Base-by-base conservation (phyloP, 1,140 invertebrate genomes). In the Plodia interpunctella region DNA sequence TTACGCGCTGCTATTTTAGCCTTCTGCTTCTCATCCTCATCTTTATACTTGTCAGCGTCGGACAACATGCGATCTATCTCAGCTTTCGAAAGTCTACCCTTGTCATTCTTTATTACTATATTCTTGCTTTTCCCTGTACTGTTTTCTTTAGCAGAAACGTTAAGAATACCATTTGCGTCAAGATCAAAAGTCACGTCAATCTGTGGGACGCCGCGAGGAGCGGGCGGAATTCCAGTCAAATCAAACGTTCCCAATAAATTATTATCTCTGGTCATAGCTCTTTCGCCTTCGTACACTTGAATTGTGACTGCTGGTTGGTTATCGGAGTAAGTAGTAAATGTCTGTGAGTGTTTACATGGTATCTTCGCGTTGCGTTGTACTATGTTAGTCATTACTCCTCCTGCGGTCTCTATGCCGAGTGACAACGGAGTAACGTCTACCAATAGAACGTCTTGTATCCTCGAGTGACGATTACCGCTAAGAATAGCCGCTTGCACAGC, bases 21-120 rank as follows among this genome's bases (percentile, higher is more conserved):
- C 60, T 90, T 90, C 67, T 94, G 93, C 35, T 90, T 91, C 19
- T 94, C 92, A 75, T 95, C 94, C 70, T 94, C 93, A 25, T 91
- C 90, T 66, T 92, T 92, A 75, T 94, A 95, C 66, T 91, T 92
- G 61, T 94, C 93, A n/a, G 94, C 94, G 35, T 95, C 94, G 32
- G 91, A 82, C 17, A 98, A 90, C 97, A 98, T 98, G 20, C 93
- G 90, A 69, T 98, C 96, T 70, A 98, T 98, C 72, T 98, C 97
- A 20, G 95, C 95, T 77, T 97, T 96, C 6, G 93, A 94, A 3
- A 98, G 88, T 49, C 97, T 92, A 4, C 97, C 96, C 84, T 98
- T 98, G 82, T 98, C 97, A 75, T 98, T 98, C 53, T 95, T 97
- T 57, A 98, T 98, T n/a, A 95, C 92, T 57, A 96, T 95, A 70